Conservation (phyloP, 2,797 vertebrate genomes). For the Esox lucius region DNA sequence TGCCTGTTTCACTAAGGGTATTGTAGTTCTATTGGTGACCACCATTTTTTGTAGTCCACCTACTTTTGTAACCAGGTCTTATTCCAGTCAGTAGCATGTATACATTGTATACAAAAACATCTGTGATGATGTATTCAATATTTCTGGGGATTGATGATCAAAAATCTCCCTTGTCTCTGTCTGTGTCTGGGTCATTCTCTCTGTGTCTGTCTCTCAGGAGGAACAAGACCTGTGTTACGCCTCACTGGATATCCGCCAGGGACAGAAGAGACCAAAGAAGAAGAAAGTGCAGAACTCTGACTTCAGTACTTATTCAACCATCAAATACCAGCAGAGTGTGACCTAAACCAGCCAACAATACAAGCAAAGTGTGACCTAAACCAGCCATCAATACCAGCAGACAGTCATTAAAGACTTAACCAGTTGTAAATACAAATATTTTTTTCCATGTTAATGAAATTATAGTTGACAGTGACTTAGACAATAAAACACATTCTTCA, state of each 20-base stretch:
- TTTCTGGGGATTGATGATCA: too few relatives aligned
- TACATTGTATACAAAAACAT: too few relatives aligned
- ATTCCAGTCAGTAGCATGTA: background rate
- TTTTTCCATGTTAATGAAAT: too few relatives aligned
- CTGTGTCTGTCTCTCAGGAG: conserved; percentile 3
- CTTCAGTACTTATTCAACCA: conserved; percentile 25
- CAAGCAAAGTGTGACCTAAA: too few relatives aligned
- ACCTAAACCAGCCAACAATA: background rate
- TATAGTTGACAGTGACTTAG: too few relatives aligned
- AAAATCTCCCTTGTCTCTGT: too few relatives aligned
- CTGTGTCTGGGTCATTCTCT: too few relatives aligned
- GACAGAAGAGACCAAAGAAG: conserved; percentile 10
- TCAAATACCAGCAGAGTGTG: conserved; percentile 16
- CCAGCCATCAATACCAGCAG: background rate
- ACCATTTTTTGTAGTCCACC: background rate
- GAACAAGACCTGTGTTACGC: conserved; percentile 28
- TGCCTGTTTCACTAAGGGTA: background rate
- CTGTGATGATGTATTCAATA: too few relatives aligned
- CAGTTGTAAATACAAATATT: background rate
- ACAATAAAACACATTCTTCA: too few relatives aligned
- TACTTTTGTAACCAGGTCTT: background rate
- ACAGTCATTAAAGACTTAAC: background rate
- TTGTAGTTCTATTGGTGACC: background rate
- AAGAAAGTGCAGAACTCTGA: conserved; percentile 17
- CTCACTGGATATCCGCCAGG: conserved; percentile 19